Conservation (phyloP, 2,113 vertebrate genomes). For the Vulpes vulpes region DNA sequence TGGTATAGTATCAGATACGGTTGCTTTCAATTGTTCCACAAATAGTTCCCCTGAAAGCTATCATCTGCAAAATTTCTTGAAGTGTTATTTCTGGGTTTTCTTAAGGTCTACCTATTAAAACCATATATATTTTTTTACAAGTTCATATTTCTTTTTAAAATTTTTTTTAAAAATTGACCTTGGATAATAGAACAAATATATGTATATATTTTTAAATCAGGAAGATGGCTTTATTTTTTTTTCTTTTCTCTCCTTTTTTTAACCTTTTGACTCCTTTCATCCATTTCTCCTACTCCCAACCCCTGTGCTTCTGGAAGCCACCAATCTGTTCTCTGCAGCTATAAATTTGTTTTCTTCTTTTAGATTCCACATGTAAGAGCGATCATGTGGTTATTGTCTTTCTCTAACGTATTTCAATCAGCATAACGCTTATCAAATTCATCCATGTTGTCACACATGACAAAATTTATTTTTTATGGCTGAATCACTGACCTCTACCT, state of each 20-base stretch:
- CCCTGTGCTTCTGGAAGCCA: neutral
- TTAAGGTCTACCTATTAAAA: conserved; percentile 12
- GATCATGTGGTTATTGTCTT: neutral
- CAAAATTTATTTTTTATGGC: neutral
- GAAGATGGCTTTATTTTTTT: neutral
- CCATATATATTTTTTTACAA: neutral
- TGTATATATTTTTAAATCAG: neutral
- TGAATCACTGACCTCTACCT: neutral
- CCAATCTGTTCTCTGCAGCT: neutral
- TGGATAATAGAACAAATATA: neutral
- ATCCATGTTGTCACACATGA: neutral
- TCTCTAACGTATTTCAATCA: neutral
- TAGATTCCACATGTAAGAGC: neutral
- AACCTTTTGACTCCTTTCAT: neutral
- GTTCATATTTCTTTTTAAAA: neutral
- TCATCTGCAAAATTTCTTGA: neutral
- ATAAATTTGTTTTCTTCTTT: neutral
- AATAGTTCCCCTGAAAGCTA: neutral
- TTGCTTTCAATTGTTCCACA: conserved; percentile 27
- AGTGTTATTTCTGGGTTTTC: conserved; percentile 7
- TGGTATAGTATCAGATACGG: neutral
- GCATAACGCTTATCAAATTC: neutral
- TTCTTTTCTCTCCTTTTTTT: neutral
- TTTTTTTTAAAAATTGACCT: neutral
- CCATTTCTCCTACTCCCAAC: neutral